Conservation (phyloP, 2,113 vertebrate genomes). For the Grallaria varia region DNA sequence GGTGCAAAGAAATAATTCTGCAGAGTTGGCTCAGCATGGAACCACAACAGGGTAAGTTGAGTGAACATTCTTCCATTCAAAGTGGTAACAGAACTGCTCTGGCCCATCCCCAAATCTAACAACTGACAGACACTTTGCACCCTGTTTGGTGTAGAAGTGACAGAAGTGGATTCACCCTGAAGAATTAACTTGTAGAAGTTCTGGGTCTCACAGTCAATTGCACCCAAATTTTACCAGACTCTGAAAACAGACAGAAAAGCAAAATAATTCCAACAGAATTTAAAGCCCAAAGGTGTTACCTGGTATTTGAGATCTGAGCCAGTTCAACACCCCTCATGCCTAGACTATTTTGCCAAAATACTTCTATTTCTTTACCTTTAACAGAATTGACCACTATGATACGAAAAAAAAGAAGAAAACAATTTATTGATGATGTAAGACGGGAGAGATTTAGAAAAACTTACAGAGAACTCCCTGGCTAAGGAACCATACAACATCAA, state of each 20-base stretch:
- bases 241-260: background rate
- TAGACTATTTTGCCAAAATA: background rate
- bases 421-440: conserved; percentile 35
- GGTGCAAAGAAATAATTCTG: background rate
- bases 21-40: background rate
- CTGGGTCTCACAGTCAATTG: background rate
- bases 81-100: no score
- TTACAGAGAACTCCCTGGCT: background rate
- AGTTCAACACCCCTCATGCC: background rate
- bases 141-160: background rate
- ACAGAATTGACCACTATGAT: background rate
- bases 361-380: background rate
- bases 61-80: accelerated
- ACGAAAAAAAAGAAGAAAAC: conserved; percentile 22
- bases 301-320: background rate
- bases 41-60: background rate
- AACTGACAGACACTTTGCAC: background rate
- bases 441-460: conserved; percentile 19
- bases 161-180: background rate
- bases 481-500: conserved; percentile 36
- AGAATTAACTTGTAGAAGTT: background rate
- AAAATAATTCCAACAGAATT: background rate
- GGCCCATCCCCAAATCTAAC: background rate
- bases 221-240: background rate
- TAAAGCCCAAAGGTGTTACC: background rate